A percentile compares a stretch with the other conserved stretches of the same genome.
These are phyloP conservation scores for Sula dactylatra DNA, from an alignment of 2,113 vertebrate genomes.

Conservation along the genomic window DNA sequence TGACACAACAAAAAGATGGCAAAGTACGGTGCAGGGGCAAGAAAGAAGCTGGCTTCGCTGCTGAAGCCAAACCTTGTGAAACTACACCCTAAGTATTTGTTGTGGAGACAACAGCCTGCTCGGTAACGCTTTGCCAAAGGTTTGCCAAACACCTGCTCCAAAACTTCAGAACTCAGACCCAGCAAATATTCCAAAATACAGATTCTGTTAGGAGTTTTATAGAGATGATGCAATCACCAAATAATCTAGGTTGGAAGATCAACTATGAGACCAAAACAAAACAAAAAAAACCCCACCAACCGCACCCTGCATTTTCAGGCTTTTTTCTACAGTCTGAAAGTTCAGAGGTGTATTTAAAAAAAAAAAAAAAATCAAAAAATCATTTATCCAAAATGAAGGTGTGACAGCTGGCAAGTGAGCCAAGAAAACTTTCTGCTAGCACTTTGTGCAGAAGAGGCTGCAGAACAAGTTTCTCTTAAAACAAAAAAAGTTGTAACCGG, in stretches of 20 bases:
- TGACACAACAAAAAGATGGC: constrained; percentile 27
- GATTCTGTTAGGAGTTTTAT: not conserved
- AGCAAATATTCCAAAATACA: not conserved
- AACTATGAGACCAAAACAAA: not conserved
- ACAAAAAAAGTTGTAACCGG: constrained; percentile 18
- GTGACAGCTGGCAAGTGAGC: not conserved
- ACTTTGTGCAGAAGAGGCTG: constrained; percentile 20
- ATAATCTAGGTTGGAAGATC: not conserved
- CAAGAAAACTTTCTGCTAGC: not conserved
- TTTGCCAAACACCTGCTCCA: not conserved
- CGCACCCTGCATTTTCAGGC: not conserved
- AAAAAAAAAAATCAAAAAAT: not conserved
- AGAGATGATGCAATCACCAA: not conserved
- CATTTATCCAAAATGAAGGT: not conserved
- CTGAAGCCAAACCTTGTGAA: constrained; percentile 8
- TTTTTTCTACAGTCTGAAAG: not conserved
- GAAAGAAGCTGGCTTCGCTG: not conserved
- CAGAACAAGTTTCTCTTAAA: constrained; percentile 51
- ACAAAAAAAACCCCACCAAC: not conserved
- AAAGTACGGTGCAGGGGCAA: not conserved
- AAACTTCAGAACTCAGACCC: not conserved
- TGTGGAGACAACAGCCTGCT: not conserved
- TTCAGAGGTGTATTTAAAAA: not conserved
- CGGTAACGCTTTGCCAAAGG: not conserved
- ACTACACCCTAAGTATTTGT: not conserved